Percentiles rank a stretch among this genome's conserved stretches.
Evolutionary conservation across 2,888 invertebrate species (phyloP).

Genomic region (Cosmorhoe ocellata): DNA sequence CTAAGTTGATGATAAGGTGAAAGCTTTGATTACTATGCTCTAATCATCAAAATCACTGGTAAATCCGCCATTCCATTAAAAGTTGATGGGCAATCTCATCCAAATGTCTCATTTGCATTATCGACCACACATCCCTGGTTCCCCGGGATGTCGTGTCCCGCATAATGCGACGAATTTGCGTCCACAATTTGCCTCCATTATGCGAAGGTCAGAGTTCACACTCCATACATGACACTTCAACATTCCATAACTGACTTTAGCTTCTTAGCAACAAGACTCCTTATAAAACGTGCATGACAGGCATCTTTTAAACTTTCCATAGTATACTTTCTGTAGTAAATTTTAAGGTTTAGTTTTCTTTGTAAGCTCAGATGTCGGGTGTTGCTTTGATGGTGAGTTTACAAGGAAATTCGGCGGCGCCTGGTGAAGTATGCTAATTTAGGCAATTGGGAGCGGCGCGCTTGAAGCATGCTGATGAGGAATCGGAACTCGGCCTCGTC

Average conservation of each 20-base stretch:
- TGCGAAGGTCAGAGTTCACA: conserved; percentile 64
- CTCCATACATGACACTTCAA: conserved; percentile 24
- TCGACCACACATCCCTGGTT: conserved; percentile 29
- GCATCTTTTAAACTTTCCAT: conserved; percentile 3
- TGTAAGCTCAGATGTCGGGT: conserved; percentile 40
- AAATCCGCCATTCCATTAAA: conserved; percentile 3
- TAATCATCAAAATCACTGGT: conserved; percentile 6
- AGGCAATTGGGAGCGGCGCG: conserved; percentile 60
- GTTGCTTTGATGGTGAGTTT: conserved; percentile 57
- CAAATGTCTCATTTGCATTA: conserved; percentile 23
- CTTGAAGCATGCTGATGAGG: conserved; percentile 56
- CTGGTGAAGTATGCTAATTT: conserved; percentile 72
- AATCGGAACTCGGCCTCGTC: conserved; percentile 25
- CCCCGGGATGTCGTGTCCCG: conserved; percentile 36
- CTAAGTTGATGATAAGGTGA: too few relatives aligned
- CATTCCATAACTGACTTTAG: conserved; percentile 34
- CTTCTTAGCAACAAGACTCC: conserved; percentile 31
- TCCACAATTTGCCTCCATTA: conserved; percentile 70
- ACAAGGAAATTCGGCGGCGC: conserved; percentile 69
- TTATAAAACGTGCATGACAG: conserved; percentile 25
- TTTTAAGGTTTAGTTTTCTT: conserved; percentile 37
- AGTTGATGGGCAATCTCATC: conserved; percentile 19
- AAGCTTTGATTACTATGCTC: conserved; percentile 1
- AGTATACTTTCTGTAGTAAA: conserved; percentile 34
- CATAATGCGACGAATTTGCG: conserved; percentile 62